Percentiles rank a stretch among this genome's conserved stretches.
phyloP scores from a whole-genome alignment of 2,797 vertebrate genomes.

The Melopsittacus undulatus region DNA sequence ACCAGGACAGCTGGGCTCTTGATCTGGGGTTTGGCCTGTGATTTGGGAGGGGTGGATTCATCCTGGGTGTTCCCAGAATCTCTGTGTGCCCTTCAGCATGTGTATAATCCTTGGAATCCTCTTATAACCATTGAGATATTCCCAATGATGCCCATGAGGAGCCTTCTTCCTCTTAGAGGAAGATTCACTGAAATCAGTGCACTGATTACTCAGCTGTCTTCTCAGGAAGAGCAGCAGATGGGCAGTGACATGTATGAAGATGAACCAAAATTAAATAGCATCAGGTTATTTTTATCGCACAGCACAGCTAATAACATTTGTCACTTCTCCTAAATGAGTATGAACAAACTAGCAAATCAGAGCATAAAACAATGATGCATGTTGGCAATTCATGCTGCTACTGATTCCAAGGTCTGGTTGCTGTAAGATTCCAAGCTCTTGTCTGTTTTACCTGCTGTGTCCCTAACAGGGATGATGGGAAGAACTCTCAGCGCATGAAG shows the following conservation, averaged over 20 bases:
- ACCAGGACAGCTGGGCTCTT: not conserved
- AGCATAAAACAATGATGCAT: accelerated
- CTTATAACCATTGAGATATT: accelerated
- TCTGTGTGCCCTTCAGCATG: not conserved
- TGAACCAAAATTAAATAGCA: not conserved
- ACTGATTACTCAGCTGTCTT: not conserved
- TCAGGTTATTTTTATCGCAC: constrained; percentile 24
- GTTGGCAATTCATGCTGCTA: not conserved
- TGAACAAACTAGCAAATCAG: not conserved
- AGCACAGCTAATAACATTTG: not conserved
- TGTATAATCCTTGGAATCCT: not conserved
- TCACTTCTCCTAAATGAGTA: not conserved
- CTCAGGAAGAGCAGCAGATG: constrained; percentile 41
- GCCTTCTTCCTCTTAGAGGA: not conserved
- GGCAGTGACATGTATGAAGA: not conserved
- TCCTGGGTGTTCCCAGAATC: not conserved
- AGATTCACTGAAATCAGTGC: not conserved
- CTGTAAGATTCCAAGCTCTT: not conserved
- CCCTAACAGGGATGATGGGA: accelerated
- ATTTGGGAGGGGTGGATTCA: not conserved
- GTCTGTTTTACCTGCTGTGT: not conserved
- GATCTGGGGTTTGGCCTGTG: not conserved
- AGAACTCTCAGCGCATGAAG: not conserved
- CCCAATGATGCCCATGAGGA: not conserved
- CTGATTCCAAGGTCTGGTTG: not conserved